phyloP scores from a whole-genome alignment of 2,113 vertebrate species.

The Heterotis niloticus region DNA sequence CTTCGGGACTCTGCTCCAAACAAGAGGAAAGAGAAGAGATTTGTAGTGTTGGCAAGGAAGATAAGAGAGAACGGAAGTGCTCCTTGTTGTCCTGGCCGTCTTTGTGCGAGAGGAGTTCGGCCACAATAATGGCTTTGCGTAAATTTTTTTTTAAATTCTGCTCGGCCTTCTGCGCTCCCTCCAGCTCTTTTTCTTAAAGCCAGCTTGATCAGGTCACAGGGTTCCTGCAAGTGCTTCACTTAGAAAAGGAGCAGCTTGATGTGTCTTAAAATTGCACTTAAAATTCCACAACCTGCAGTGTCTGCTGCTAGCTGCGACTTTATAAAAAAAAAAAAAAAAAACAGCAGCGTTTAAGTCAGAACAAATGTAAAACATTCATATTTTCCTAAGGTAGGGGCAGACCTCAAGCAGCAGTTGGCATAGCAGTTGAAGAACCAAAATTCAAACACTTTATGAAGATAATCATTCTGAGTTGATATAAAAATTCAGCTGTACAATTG shows the following conservation, averaged over 20 bases:
- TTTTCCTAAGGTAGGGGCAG: no score
- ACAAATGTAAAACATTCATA: no score
- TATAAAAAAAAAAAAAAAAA: no score
- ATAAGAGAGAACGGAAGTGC: neutral
- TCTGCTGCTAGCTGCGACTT: no score
- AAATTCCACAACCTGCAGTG: neutral
- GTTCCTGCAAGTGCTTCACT: neutral
- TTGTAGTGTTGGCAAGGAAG: neutral
- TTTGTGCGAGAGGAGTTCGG: neutral
- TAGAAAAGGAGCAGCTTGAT: neutral
- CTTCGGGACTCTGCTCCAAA: no score
- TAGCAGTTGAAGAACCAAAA: no score
- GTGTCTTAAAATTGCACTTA: neutral
- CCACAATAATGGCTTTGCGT: neutral
- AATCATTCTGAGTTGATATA: no score
- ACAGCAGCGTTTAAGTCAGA: no score
- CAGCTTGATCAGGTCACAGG: neutral
- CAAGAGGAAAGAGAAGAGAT: neutral
- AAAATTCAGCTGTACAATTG: no score
- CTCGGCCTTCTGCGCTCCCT: neutral
- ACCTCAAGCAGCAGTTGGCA: no score
- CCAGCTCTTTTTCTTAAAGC: neutral
- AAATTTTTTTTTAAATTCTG: neutral
- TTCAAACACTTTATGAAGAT: no score
- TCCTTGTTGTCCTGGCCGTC: neutral